Percentiles rank a stretch among this genome's conserved stretches.
phyloP scores from a whole-genome alignment of 2,888 invertebrate species.

The Leucozona laternaria region DNA sequence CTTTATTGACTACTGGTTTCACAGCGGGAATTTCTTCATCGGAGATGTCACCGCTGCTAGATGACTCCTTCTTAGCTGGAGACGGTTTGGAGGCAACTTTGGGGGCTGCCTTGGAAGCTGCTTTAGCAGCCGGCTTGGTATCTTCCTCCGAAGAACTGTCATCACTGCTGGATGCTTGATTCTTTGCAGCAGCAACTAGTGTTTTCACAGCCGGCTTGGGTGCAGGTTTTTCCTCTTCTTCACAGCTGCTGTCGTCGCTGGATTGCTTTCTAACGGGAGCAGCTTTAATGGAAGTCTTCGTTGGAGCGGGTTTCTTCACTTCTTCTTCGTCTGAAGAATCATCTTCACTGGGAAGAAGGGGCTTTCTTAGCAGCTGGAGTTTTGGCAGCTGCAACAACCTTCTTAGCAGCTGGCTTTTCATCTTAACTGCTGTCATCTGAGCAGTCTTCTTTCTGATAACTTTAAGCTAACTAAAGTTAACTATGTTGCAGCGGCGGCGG shows the following conservation, averaged over 20 bases:
- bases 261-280: constrained; percentile 76
- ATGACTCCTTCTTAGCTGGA: constrained; percentile 73
- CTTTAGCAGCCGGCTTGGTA: constrained; percentile 28
- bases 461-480: too few relatives aligned
- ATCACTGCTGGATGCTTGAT: constrained; percentile 78
- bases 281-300: constrained; percentile 65
- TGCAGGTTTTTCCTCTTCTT: constrained; percentile 60
- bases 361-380: constrained; percentile 38
- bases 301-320: constrained; percentile 75
- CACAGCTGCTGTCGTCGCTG: constrained; percentile 79
- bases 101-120: neutral
- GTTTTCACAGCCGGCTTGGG: constrained; percentile 65
- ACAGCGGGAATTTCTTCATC: constrained; percentile 79
- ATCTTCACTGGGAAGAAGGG: constrained; percentile 66
- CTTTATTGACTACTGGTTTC: constrained; percentile 55
- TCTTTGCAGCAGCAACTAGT: constrained; percentile 67
- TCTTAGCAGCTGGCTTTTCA: constrained; percentile 1
- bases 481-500: too few relatives aligned
- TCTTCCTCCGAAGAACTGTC: constrained; percentile 75
- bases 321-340: constrained; percentile 78
- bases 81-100: constrained; percentile 8
- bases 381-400: constrained; percentile 48
- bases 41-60: constrained; percentile 78
- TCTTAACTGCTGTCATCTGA: constrained; percentile 78
- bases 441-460: constrained; percentile 79